Base-by-base conservation (phyloP, 92 coral and sea anemone genomes). In the Palythoa grandiflora region DNA sequence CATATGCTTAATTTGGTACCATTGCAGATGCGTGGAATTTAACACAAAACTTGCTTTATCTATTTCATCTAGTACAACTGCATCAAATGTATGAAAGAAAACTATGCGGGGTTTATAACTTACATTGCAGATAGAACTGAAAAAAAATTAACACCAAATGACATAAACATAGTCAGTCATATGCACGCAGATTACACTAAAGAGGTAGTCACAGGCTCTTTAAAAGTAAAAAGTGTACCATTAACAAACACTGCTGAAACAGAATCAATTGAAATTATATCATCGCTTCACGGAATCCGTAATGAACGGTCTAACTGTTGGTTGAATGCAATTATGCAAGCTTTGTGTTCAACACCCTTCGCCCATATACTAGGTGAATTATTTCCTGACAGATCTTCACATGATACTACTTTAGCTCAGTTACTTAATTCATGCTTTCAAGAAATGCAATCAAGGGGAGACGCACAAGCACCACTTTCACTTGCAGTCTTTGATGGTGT, bases 371-470 rank as follows among this genome's bases (percentile, higher is more conserved):
- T 36, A 8, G 36, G 17, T 61, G 68, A 61, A 61, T 16, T 61
- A n/a, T 61, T 61, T 61, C 68, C 68, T 61, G 35, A 61, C 68
- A n/a, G 21, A 61, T 61, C 68, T 61, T 15, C 68, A 16, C 3
- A 61, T 61, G 17, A 61, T 17, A 61, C 9, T 28, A 61, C 28
- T 61, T 61, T 61, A 61, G 68, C 20, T 61, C 68, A 16, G 19
- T 61, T 1, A 61, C 68, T 70, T 9, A 70, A 70, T 70, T 70
- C 74, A 70, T 70, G 39, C 74, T 70, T 70, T 70, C 40, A 70
- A 61, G 68, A 61, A 61, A 61, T 61, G 74, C 74, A 70, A 70
- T 37, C 74, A 70, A 70, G 68, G 68, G 68, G 68, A 61, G 17
- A 17, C 68, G 36, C 68, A 61, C 68, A 61, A 61, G 68, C 21